Conservation (phyloP, 2,888 invertebrate genomes). For the Liposcelis brunnea region DNA sequence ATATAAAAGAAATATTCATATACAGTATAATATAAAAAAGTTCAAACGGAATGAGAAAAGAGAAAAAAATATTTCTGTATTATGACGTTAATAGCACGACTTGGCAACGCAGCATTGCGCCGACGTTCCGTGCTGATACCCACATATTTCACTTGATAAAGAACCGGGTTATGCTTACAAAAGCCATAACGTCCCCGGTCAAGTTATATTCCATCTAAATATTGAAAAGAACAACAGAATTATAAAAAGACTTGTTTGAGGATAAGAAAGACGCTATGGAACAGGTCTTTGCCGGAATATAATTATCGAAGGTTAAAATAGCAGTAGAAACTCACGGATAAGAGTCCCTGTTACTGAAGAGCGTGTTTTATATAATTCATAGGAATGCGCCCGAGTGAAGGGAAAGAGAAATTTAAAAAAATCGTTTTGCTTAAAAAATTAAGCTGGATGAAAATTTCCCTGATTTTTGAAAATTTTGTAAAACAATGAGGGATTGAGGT, state of each 20-base stretch:
- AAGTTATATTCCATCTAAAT: neutral
- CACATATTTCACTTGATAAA: neutral
- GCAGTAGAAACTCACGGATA: conserved; percentile 9
- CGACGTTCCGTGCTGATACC: conserved; percentile 10
- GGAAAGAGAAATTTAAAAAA: too few species aligned
- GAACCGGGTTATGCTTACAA: too few species aligned
- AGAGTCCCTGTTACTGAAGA: neutral
- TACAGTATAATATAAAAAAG: neutral
- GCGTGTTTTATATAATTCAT: neutral
- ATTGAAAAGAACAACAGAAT: neutral
- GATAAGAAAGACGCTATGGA: neutral
- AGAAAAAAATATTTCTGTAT: neutral
- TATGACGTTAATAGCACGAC: neutral
- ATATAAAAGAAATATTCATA: too few species aligned
- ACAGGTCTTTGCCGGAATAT: neutral
- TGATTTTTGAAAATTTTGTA: too few species aligned
- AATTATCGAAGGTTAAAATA: conserved; percentile 9
- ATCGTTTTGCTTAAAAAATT: too few species aligned
- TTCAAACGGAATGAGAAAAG: neutral
- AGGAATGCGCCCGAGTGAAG: too few species aligned
- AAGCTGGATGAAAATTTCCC: too few species aligned
- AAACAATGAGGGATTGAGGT: too few species aligned
- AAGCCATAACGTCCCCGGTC: neutral
- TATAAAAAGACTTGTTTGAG: neutral
- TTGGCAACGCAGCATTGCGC: conserved; percentile 8